Base-by-base conservation (phyloP, 2,888 invertebrate genomes). In the Ganaspis brasiliensis region DNA sequence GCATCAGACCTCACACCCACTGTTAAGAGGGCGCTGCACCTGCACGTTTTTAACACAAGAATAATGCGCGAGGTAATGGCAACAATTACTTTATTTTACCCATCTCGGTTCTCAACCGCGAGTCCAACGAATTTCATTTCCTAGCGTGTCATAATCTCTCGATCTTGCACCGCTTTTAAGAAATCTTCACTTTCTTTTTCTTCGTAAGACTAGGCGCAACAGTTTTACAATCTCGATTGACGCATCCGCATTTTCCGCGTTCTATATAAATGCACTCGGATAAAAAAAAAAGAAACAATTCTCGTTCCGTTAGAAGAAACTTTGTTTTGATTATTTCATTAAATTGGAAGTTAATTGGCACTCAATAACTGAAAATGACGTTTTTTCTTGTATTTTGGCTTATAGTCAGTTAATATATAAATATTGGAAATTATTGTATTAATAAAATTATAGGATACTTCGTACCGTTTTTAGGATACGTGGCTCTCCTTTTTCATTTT, bases 41-140 rank as follows among this genome's bases (percentile, higher is more conserved):
- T 56, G 73, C 76, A 70, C 80, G 79, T 72, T 59, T 79, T 79
- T 75, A 52, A 72, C 77, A 84, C 84, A 71, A 79, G 73, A 74
- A 76, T 79, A 56, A 72, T 77, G 77, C 80, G 75, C 82, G 77
- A 83, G 84, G 82, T 89, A 90, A 90, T 89, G 83, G 88, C 87
- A 88, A 89, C 89, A 88, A 90, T 89, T 90, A 89, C 87, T 89
- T 88, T 86, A 89, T 89, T 89, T 88, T 87, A 86, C 82, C n/a
- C 86, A 84, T 87, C 88, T 89, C 86, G 86, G 86, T 88, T 89
- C 87, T 85, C 87, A 84, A 87, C 73, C 79, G 79, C 78, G 73
- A 21, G 21, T 31, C 40, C 59, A 76, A 63, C 77, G 73, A 85
- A 83, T 86, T 84, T 84, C 82, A 81, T 85, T 86, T 87, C 87